phyloP scores from a whole-genome alignment of 2,888 invertebrate genomes.

The Ischnus inquisitorius region DNA sequence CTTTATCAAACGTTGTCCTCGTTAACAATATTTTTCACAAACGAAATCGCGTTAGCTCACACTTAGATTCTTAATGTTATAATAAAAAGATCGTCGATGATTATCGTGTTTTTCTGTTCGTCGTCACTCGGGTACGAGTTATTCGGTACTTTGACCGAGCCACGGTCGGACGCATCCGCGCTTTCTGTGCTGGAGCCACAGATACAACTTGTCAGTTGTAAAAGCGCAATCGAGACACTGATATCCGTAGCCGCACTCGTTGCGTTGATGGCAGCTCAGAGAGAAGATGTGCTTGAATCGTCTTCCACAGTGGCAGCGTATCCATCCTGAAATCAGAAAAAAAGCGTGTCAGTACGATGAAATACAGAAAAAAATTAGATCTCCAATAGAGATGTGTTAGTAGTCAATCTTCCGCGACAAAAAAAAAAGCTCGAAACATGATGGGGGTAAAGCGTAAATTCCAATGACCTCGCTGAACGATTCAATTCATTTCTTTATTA shows the following conservation, averaged over 20 bases:
- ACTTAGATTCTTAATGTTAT: constrained; percentile 5
- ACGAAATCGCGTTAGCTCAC: constrained; percentile 28
- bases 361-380: not conserved
- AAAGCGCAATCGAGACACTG: constrained; percentile 71
- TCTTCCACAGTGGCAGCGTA: constrained; percentile 72
- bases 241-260: constrained; percentile 73
- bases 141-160: not conserved
- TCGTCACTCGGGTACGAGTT: constrained; percentile 5
- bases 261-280: constrained; percentile 73
- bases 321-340: constrained; percentile 70
- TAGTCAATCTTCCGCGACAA: constrained; percentile 17
- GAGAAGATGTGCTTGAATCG: constrained; percentile 75
- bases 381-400: constrained; percentile 10
- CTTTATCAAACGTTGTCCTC: not conserved
- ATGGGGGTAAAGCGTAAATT: constrained; percentile 22
- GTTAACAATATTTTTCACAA: constrained; percentile 3
- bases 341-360: constrained; percentile 68
- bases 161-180: constrained; percentile 44
- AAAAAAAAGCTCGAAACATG: constrained; percentile 3
- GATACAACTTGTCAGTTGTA: constrained; percentile 63
- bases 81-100: constrained; percentile 8
- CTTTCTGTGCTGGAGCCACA: constrained; percentile 70
- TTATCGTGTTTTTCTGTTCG: constrained; percentile 4
- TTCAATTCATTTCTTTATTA: constrained; percentile 83
- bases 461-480: constrained; percentile 73